A percentile compares a stretch with the other conserved stretches of the same genome.
Evolutionary conservation across 2,113 vertebrate genomes (phyloP).

Genomic region (Plecturocebus donacophilus): DNA sequence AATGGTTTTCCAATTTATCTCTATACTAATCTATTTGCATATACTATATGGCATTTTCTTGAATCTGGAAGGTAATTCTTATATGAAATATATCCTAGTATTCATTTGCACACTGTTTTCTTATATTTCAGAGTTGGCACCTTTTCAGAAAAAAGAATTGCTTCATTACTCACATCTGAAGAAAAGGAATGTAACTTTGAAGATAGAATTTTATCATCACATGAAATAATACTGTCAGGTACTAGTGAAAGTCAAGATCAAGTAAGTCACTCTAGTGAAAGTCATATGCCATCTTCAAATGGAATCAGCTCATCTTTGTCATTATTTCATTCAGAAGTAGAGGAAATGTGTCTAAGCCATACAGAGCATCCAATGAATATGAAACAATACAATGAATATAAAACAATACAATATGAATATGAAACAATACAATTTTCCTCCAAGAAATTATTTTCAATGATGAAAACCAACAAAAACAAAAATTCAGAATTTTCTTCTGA

Average conservation of each 20-base stretch:
- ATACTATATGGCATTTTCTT: not conserved
- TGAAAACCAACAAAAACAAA: slow-evolving; percentile 67
- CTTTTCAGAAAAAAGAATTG: slow-evolving; percentile 26
- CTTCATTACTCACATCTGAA: slow-evolving; percentile 23
- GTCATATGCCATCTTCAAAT: not conserved
- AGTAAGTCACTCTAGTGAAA: not conserved
- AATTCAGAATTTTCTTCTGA: slow-evolving; percentile 2
- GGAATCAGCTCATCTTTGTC: slow-evolving; percentile 17
- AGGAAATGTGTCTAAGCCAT: not conserved
- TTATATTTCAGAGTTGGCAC: slow-evolving; percentile 46
- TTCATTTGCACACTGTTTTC: not conserved
- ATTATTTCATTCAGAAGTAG: slow-evolving; percentile 21
- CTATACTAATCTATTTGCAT: not conserved
- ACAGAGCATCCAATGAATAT: not conserved
- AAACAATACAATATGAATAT: not conserved
- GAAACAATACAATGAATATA: not conserved
- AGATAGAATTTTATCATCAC: not conserved
- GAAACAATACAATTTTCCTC: slow-evolving; percentile 24
- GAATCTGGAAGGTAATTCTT: not conserved
- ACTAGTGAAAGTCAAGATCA: not conserved
- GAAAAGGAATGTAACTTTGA: slow-evolving; percentile 20
- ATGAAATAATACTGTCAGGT: not conserved
- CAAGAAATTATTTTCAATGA: slow-evolving; percentile 53
- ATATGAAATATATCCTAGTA: not conserved
- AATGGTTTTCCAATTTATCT: not conserved